phyloP scores from a whole-genome alignment of 2,113 vertebrate species.

The Abramis brama region DNA sequence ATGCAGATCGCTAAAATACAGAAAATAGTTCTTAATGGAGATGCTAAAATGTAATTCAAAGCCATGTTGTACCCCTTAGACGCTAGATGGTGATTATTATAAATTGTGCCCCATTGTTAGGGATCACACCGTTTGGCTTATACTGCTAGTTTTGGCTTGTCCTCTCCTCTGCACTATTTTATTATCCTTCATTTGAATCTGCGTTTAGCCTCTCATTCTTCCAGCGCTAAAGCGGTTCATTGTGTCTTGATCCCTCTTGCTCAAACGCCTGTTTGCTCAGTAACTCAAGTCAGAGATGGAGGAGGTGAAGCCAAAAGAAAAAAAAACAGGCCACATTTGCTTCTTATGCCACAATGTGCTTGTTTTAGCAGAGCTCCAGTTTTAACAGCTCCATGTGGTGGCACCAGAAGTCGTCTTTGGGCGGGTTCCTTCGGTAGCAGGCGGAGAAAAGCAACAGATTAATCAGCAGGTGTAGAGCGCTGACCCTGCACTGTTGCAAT shows the following conservation, averaged over 20 bases:
- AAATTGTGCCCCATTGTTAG: conserved; percentile 15
- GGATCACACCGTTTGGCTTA: not conserved
- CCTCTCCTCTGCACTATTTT: conserved; percentile 17
- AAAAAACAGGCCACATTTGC: conserved; percentile 30
- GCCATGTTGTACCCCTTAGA: not conserved
- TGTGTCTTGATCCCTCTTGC: conserved; percentile 43
- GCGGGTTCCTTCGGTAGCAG: not conserved
- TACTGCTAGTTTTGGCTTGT: conserved; percentile 43
- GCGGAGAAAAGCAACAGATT: conserved; percentile 22
- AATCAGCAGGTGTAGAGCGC: conserved; percentile 26
- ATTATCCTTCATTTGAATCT: conserved; percentile 36
- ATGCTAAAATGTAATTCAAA: not conserved
- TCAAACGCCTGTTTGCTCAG: conserved; percentile 43
- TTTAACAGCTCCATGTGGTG: conserved; percentile 41
- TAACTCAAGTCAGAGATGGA: conserved; percentile 45
- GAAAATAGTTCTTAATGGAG: not conserved
- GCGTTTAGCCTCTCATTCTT: conserved; percentile 42
- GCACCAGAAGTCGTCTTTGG: conserved; percentile 32
- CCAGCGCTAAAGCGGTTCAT: conserved; percentile 25
- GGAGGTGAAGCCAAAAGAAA: conserved; percentile 36
- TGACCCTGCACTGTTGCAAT: not conserved
- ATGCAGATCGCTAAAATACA: not conserved
- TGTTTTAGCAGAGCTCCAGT: conserved; percentile 42
- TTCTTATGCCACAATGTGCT: conserved; percentile 35
- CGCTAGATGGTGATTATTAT: conserved; percentile 7